A percentile compares a stretch with the other conserved stretches of the same genome.
Conservation (phyloP, 2,888 invertebrate genomes). For the Kryphioiulus occultus region DNA sequence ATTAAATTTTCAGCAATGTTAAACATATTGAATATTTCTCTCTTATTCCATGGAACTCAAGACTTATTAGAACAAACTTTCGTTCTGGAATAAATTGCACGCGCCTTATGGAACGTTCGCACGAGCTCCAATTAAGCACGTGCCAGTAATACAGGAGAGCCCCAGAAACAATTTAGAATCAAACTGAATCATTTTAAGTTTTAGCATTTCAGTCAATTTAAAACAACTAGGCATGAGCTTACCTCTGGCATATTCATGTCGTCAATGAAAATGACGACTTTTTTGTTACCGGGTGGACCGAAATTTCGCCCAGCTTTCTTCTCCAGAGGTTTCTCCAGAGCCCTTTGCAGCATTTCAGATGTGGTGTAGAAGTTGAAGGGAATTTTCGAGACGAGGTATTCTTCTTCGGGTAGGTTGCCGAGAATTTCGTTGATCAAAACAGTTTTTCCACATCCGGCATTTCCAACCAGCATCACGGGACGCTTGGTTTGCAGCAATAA, state of each 20-base stretch:
- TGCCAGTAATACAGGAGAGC: too few relatives aligned
- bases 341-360: conserved; percentile 91
- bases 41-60: too few relatives aligned
- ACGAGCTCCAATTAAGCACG: too few relatives aligned
- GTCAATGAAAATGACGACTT: conserved; percentile 92
- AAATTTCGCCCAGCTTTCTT: conserved; percentile 96
- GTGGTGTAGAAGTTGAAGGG: conserved; percentile 97
- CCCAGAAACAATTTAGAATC: too few relatives aligned
- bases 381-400: conserved; percentile 85
- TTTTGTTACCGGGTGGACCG: conserved; percentile 94
- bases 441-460: conserved; percentile 93
- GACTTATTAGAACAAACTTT: too few relatives aligned
- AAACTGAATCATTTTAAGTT: too few relatives aligned
- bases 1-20: too few relatives aligned
- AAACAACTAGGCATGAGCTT: too few relatives aligned
- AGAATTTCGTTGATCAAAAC: conserved; percentile 89
- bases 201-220: too few relatives aligned
- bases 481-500: conserved; percentile 85
- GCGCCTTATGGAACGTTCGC: too few relatives aligned
- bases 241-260: conserved; percentile 99
- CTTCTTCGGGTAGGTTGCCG: conserved; percentile 76
- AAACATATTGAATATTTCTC: too few relatives aligned
- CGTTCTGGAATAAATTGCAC: too few relatives aligned
- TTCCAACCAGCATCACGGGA: conserved; percentile 94
- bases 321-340: conserved; percentile 91